phyloP scores from a whole-genome alignment of 2,888 invertebrate genomes.

The Leptinotarsa juncta region DNA sequence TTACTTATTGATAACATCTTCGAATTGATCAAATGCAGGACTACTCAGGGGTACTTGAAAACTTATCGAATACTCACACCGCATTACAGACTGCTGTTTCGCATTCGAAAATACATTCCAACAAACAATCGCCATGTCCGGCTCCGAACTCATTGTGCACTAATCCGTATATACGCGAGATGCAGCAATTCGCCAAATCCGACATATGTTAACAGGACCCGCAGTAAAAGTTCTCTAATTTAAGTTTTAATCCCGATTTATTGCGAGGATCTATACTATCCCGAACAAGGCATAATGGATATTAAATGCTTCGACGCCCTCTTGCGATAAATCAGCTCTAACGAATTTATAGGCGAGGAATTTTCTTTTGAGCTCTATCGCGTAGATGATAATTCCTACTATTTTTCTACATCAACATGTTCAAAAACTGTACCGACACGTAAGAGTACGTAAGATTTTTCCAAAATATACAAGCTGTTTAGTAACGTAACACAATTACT shows the following conservation, averaged over 20 bases:
- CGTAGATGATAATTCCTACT: neutral
- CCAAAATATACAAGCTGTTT: too few relatives aligned
- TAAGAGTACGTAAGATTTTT: too few relatives aligned
- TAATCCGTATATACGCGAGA: slow-evolving; percentile 19
- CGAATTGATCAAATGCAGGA: too few relatives aligned
- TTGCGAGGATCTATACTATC: slow-evolving; percentile 47
- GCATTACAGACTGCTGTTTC: neutral
- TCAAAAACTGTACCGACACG: too few relatives aligned
- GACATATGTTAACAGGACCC: slow-evolving; percentile 53
- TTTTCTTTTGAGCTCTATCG: neutral
- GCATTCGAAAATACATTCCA: neutral
- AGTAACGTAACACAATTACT: too few relatives aligned
- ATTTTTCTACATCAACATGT: neutral
- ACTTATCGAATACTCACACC: too few relatives aligned
- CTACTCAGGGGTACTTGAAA: too few relatives aligned
- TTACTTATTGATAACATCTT: too few relatives aligned
- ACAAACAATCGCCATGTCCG: neutral
- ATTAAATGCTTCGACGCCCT: slow-evolving; percentile 56
- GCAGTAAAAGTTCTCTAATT: slow-evolving; percentile 56
- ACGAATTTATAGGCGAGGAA: slow-evolving; percentile 28
- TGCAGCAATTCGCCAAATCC: slow-evolving; percentile 18
- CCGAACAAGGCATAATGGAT: slow-evolving; percentile 54
- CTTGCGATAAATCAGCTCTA: slow-evolving; percentile 46
- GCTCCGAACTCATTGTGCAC: neutral
- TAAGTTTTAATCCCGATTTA: slow-evolving; percentile 60